Conservation (phyloP, 1,140 invertebrate species). For the Sipha flava region DNA sequence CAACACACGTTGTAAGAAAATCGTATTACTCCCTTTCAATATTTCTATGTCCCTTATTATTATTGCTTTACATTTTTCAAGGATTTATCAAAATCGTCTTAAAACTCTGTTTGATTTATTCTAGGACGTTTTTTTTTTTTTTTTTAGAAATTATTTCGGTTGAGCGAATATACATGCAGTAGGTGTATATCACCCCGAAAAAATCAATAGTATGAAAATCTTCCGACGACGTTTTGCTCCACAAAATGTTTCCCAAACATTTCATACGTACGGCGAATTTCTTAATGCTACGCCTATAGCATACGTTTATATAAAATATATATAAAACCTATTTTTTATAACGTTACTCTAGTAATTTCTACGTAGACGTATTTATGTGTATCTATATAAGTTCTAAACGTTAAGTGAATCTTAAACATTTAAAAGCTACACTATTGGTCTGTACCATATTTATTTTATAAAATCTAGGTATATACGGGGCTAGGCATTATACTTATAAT, state of each 20-base stretch:
- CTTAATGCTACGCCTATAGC: not conserved
- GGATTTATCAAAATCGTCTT: not conserved
- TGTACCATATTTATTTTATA: too few relatives aligned
- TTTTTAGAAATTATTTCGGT: not conserved
- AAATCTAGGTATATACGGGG: too few relatives aligned
- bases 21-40: not conserved
- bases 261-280: not conserved
- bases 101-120: not conserved
- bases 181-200: not conserved
- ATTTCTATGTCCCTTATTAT: not conserved
- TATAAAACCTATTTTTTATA: constrained; percentile 19
- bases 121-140: not conserved
- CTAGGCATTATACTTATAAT: not conserved
- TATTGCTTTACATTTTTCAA: not conserved
- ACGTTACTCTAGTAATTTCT: not conserved
- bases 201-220: not conserved
- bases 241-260: not conserved
- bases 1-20: not conserved
- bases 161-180: not conserved
- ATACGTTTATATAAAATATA: constrained; percentile 6
- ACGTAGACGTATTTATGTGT: not conserved
- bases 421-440: not conserved
- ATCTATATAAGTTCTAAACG: not conserved
- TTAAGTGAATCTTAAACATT: not conserved
- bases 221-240: not conserved